Conservation (phyloP, 2,888 invertebrate genomes). For the Eupithecia vulgata region DNA sequence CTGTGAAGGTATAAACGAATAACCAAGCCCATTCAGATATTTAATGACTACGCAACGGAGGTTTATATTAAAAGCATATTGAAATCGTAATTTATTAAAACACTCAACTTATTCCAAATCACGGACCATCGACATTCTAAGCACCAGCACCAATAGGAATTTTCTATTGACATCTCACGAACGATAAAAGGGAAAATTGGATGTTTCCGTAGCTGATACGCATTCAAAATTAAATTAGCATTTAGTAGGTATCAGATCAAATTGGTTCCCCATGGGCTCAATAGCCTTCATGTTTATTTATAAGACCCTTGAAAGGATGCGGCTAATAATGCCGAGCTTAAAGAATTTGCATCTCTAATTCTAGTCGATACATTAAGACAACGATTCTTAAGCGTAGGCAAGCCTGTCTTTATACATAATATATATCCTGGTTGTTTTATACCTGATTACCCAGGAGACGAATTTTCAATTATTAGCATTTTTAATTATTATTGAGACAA, state of each 20-base stretch:
- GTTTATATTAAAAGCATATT: neutral
- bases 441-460: neutral
- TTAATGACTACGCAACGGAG: neutral
- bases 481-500: neutral
- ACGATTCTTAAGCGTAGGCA: slow-evolving; percentile 26
- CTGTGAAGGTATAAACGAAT: neutral
- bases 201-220: slow-evolving; percentile 53
- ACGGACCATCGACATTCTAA: slow-evolving; percentile 11
- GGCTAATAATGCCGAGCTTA: slow-evolving; percentile 68
- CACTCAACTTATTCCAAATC: slow-evolving; percentile 15
- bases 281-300: slow-evolving; percentile 77
- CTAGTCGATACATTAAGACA: slow-evolving; percentile 50
- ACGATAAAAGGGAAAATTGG: slow-evolving; percentile 55
- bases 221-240: slow-evolving; percentile 71
- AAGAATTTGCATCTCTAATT: slow-evolving; percentile 72
- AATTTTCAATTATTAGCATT: no score
- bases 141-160: slow-evolving; percentile 8
- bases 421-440: slow-evolving; percentile 1
- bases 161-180: slow-evolving; percentile 45
- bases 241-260: slow-evolving; percentile 71
- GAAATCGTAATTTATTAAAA: slow-evolving; percentile 3
- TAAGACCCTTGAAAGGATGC: slow-evolving; percentile 71
- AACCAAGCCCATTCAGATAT: neutral
- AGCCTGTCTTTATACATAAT: neutral
- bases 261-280: slow-evolving; percentile 64